Evolutionary conservation across 2,888 invertebrate genomes (phyloP), one percentile per base, ranked within the genome.

Genomic region (Euphydryas editha): DNA sequence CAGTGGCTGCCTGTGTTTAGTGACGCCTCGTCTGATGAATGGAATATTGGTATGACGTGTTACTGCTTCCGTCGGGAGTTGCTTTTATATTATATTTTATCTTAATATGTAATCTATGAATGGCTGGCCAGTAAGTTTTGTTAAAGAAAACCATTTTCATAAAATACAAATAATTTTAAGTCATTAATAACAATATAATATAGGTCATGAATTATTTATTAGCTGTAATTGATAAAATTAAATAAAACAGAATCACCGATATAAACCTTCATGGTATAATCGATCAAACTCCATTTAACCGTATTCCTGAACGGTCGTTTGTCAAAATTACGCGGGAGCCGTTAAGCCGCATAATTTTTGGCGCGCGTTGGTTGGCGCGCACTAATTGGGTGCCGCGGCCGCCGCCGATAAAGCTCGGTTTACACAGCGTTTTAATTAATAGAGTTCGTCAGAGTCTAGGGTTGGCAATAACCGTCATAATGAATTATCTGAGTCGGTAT

Each of bases 381-480:
- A 82, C 86, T 90, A 89, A 89, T 90, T 89, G 88, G 88, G 82
- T 87, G 86, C 86, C 83, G 75, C 76, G 78, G 76, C 76, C 73
- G 72, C 69, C 83, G 63, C n/a, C 85, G 87, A 90, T 90, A 91
- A 90, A 88, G 88, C 88, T 88, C 82, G 87, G 90, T 91, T 91
- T 92, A 91, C 92, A 90, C 88, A 87, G 84, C 82, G 86, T 83
- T 90, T 90, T 92, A 91, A 92, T 92, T 92, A 92, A 92, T 91
- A 89, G 90, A 88, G 88, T 85, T 88, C 88, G 88, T 77, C 82
- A 51, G 21, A 21, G 21, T 44, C 49, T 63, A 87, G 85, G 85
- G 86, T 72, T 83, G 83, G 65, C 75, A 70, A 69, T 72, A 68
- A 70, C 62, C 51, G 51, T 62, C 65, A 51, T 59, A 65, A 68